Conservation (phyloP, 2,888 invertebrate species). For the Vesta saturnalis region DNA sequence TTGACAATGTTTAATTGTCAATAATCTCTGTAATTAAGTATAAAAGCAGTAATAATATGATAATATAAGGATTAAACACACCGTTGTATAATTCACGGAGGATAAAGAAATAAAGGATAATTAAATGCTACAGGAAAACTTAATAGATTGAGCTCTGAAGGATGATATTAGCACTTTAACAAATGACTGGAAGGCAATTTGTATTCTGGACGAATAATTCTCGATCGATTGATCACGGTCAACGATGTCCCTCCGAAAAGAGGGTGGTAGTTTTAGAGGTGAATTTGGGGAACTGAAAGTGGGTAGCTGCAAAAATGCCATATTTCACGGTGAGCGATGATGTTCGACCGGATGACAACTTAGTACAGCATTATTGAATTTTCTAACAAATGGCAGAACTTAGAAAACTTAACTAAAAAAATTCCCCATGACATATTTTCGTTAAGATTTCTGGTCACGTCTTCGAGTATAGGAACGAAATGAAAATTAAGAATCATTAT, state of each 20-base stretch:
- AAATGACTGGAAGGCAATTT: slow-evolving; percentile 54
- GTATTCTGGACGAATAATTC: slow-evolving; percentile 50
- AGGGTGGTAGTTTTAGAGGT: slow-evolving; percentile 35
- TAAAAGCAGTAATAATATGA: not conserved
- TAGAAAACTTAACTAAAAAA: slow-evolving; percentile 58
- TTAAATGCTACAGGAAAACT: slow-evolving; percentile 50
- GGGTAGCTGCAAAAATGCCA: slow-evolving; percentile 50
- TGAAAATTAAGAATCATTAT: slow-evolving; percentile 65
- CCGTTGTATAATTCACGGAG: not conserved
- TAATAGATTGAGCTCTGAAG: slow-evolving; percentile 52
- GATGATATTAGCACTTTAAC: slow-evolving; percentile 54
- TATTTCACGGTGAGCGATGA: slow-evolving; percentile 62
- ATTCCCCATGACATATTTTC: slow-evolving; percentile 60
- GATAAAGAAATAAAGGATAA: slow-evolving; percentile 42
- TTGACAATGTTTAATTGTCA: not conserved
- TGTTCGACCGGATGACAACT: slow-evolving; percentile 61
- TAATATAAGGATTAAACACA: slow-evolving; percentile 1
- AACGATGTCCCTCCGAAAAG: slow-evolving; percentile 46
- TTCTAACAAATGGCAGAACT: slow-evolving; percentile 62
- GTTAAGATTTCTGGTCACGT: slow-evolving; percentile 62
- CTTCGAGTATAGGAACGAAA: slow-evolving; percentile 62
- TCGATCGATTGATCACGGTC: slow-evolving; percentile 54
- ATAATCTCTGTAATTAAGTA: not conserved
- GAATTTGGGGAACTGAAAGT: slow-evolving; percentile 37
- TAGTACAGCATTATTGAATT: slow-evolving; percentile 63